Percentiles rank a stretch among this genome's conserved stretches.
Evolutionary conservation across 2,888 invertebrate species (phyloP).

Genomic region (Athalia circularis): DNA sequence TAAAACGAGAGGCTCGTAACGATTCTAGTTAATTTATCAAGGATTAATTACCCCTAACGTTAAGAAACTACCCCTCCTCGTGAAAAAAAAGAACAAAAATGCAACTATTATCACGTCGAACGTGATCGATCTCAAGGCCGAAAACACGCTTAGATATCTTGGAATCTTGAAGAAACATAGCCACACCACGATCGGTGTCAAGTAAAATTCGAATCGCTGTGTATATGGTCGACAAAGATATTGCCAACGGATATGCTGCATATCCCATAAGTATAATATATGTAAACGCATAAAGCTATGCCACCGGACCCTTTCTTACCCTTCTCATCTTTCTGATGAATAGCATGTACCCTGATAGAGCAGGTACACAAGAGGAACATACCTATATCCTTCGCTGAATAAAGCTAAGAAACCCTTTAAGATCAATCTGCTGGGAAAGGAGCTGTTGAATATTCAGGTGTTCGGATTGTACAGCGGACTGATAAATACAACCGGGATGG

Average conservation of each 20-base stretch:
- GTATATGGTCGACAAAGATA: too few species aligned
- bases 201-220: too few species aligned
- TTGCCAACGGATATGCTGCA: too few species aligned
- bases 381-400: background rate
- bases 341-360: background rate
- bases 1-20: background rate
- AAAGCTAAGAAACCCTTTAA: constrained; percentile 9
- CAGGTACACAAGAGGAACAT: background rate
- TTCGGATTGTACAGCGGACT: background rate
- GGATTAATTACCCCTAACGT: background rate
- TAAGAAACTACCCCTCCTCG: background rate
- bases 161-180: too few species aligned
- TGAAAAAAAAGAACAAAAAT: background rate
- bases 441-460: constrained; percentile 18
- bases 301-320: constrained; percentile 4
- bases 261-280: too few species aligned
- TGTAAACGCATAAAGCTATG: background rate
- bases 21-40: background rate
- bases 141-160: too few species aligned
- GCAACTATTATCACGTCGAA: too few species aligned
- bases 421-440: background rate
- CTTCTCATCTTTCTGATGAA: constrained; percentile 19
- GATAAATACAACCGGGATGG: constrained; percentile 1
- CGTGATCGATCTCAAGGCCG: too few species aligned
- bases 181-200: too few species aligned